A percentile compares a stretch with the other conserved stretches of the same genome.
phyloP scores from a whole-genome alignment of 1,140 invertebrate species.

The Sarcophaga peregrina region DNA sequence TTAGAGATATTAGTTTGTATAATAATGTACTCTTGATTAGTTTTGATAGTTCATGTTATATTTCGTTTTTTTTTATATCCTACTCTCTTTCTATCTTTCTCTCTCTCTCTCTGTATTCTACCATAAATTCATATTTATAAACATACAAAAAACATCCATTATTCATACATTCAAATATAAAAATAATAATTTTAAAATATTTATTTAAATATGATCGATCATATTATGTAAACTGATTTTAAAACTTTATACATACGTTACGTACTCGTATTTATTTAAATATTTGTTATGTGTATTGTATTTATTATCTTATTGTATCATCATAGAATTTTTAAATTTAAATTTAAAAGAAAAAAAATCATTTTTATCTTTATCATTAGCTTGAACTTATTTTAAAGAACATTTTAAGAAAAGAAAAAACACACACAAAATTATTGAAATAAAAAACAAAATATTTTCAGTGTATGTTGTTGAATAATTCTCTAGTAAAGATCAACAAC shows the following conservation, averaged over 20 bases:
- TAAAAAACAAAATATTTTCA: no score
- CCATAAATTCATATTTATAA: no score
- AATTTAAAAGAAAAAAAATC: no score
- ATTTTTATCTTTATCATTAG: neutral
- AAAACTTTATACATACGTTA: no score
- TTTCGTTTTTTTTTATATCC: neutral
- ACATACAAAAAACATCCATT: neutral
- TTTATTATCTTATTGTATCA: neutral
- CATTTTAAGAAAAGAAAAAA: constrained; percentile 3
- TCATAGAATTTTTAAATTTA: neutral
- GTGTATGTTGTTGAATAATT: no score
- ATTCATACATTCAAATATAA: neutral
- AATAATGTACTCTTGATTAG: constrained; percentile 2
- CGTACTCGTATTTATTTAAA: neutral
- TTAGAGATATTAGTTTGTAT: constrained; percentile 44
- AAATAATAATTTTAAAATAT: neutral
- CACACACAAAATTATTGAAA: no score
- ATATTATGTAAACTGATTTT: no score
- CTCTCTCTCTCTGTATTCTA: no score
- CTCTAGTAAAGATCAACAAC: no score
- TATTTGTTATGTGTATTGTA: constrained; percentile 15
- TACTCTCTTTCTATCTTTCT: no score
- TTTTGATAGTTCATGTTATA: neutral
- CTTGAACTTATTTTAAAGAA: neutral
- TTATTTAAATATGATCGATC: neutral